Percentiles rank a stretch among this genome's conserved stretches.
These are phyloP conservation scores for Petrolisthes manimaculis DNA, from an alignment of 2,888 invertebrate species.

Conservation along the genomic window DNA sequence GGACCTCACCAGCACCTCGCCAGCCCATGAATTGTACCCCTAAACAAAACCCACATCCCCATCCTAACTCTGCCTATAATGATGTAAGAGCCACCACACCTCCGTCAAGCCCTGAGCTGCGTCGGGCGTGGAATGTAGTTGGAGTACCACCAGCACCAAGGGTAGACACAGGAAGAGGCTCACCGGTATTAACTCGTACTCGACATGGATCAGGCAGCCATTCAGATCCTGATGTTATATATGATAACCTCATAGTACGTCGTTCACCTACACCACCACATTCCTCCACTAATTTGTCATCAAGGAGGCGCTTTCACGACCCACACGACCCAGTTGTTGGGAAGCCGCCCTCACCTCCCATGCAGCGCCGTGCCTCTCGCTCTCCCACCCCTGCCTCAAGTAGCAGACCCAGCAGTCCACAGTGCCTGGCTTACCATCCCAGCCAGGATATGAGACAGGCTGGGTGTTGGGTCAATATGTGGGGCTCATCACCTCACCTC, in stretches of 20 bases:
- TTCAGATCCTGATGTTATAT: constrained; percentile 35
- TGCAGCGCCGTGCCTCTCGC: constrained; percentile 43
- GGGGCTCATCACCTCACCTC: constrained; percentile 53
- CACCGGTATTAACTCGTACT: neutral
- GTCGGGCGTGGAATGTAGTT: constrained; percentile 47
- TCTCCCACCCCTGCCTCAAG: constrained; percentile 40
- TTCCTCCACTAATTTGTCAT: neutral
- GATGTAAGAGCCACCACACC: constrained; percentile 1
- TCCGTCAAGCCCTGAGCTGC: constrained; percentile 45
- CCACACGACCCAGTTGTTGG: constrained; percentile 15
- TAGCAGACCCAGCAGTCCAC: constrained; percentile 32
- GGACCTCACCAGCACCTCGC: neutral
- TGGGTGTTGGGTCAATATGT: constrained; percentile 43
- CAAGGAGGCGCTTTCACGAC: constrained; percentile 1
- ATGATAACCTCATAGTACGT: constrained; percentile 42
- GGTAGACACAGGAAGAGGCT: neutral
- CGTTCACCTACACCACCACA: constrained; percentile 20
- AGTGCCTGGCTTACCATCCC: constrained; percentile 33
- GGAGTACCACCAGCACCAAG: constrained; percentile 31
- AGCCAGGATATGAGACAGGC: constrained; percentile 17
- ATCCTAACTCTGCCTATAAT: neutral
- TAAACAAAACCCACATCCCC: too few relatives aligned
- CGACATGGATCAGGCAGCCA: neutral
- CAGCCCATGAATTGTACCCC: too few relatives aligned
- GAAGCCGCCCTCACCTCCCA: constrained; percentile 48